These are phyloP conservation scores for Nothocercus nigrocapillus DNA, from an alignment of 2,113 vertebrate genomes.

Conservation along the genomic window DNA sequence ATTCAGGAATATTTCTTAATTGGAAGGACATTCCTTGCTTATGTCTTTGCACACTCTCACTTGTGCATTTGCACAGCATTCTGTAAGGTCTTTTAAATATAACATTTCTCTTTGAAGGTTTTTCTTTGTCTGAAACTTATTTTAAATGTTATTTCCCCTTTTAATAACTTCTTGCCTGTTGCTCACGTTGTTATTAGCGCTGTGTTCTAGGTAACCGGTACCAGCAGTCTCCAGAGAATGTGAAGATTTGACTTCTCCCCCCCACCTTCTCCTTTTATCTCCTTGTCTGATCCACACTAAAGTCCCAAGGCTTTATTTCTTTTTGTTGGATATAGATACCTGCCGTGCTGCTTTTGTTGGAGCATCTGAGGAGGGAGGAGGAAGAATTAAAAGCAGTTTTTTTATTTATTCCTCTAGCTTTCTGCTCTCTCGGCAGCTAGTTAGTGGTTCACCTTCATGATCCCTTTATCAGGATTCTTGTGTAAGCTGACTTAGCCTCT, in stretches of 20 bases:
- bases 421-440: background rate
- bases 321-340: background rate
- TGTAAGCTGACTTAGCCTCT: background rate
- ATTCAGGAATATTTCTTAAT: background rate
- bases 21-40: background rate
- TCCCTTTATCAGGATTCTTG: background rate
- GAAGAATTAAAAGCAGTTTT: background rate
- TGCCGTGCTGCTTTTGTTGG: background rate
- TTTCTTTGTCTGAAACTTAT: background rate
- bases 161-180: background rate
- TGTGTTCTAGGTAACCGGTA: background rate
- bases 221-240: background rate
- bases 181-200: background rate
- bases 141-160: background rate
- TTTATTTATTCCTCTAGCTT: background rate
- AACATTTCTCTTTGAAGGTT: background rate
- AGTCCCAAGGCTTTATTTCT: background rate
- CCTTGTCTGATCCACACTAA: background rate
- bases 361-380: background rate
- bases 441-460: background rate
- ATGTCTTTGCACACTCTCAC: background rate
- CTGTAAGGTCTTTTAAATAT: rapidly evolving
- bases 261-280: background rate
- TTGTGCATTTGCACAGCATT: background rate
- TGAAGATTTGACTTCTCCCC: background rate